phyloP scores from a whole-genome alignment of 2,888 invertebrate genomes.

The Sycophila texana region DNA sequence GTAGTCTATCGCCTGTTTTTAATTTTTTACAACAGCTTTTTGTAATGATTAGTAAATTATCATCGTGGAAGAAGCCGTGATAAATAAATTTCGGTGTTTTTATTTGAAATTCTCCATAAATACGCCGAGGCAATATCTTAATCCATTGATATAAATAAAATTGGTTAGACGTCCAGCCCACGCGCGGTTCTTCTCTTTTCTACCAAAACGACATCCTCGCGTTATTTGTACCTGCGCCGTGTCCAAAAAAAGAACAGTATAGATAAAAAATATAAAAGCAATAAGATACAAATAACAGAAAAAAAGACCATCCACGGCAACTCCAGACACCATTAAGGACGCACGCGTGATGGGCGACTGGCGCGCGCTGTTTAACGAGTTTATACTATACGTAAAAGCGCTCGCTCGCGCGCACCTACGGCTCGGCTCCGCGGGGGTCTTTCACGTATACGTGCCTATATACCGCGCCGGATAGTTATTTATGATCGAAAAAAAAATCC shows the following conservation, averaged over 20 bases:
- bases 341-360: constrained; percentile 41
- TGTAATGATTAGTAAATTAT: too few relatives aligned
- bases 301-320: constrained; percentile 43
- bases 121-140: constrained; percentile 5
- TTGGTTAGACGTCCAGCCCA: constrained; percentile 24
- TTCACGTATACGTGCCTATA: not conserved
- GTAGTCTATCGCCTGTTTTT: too few relatives aligned
- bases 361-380: constrained; percentile 49
- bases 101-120: not conserved
- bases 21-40: too few relatives aligned
- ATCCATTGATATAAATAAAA: constrained; percentile 23
- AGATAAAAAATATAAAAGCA: constrained; percentile 21
- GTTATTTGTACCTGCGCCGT: constrained; percentile 45
- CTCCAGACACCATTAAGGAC: constrained; percentile 57
- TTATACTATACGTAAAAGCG: constrained; percentile 55
- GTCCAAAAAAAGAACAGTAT: not conserved
- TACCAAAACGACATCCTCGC: constrained; percentile 34
- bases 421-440: constrained; percentile 69
- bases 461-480: constrained; percentile 64
- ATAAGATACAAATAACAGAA: constrained; percentile 48
- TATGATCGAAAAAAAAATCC: constrained; percentile 70
- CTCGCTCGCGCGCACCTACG: constrained; percentile 59
- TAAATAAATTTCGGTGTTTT: not conserved
- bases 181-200: constrained; percentile 14
- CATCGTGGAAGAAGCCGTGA: too few relatives aligned